A percentile compares a stretch with the other conserved stretches of the same genome.
Conservation (phyloP, 2,888 invertebrate species). For the Calliopum simillimum region DNA sequence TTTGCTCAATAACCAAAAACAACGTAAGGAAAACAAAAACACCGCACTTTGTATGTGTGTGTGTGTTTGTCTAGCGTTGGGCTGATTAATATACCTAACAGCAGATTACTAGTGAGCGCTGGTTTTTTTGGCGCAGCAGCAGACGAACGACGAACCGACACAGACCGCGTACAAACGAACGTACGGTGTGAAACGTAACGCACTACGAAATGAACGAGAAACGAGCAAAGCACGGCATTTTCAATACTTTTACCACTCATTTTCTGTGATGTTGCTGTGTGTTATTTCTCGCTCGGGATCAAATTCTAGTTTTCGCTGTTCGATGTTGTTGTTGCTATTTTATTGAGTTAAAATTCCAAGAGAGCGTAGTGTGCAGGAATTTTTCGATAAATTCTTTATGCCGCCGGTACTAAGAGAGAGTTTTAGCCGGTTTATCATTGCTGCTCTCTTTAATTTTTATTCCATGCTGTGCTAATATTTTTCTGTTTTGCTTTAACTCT, state of each 20-base stretch:
- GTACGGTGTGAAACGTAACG: slow-evolving; percentile 21
- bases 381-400: background rate
- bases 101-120: background rate
- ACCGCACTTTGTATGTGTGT: no score
- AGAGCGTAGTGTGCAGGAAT: background rate
- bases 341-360: background rate
- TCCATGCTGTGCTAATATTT: no score
- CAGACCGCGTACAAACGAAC: slow-evolving; percentile 10
- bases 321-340: slow-evolving; percentile 13
- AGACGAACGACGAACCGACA: background rate
- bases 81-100: no score
- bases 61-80: no score
- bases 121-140: no score
- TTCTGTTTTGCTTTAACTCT: no score
- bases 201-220: slow-evolving; percentile 17
- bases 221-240: slow-evolving; percentile 14
- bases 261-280: background rate
- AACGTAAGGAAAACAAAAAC: slow-evolving; percentile 1
- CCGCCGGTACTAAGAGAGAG: no score
- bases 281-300: background rate
- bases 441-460: no score
- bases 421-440: no score
- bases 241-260: slow-evolving; percentile 4
- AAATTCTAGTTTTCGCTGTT: background rate
- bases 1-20: slow-evolving; percentile 39